Conservation (phyloP, 2,113 vertebrate species). For the Neomonachus schauinslandi region DNA sequence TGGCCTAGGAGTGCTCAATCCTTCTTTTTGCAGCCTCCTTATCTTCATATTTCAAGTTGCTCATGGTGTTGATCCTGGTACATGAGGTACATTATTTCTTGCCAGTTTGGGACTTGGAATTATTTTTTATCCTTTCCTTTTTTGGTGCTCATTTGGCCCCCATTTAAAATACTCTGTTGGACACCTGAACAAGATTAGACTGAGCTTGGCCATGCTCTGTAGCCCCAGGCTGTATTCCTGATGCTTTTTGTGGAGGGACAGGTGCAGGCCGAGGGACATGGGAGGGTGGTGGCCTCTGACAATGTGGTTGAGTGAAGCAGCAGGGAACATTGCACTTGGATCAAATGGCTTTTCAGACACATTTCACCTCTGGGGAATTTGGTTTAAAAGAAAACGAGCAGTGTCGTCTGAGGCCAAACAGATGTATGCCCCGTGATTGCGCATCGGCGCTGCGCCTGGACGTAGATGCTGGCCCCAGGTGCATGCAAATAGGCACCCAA, state of each 20-base stretch:
- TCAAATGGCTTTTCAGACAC: not conserved
- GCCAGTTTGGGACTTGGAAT: not conserved
- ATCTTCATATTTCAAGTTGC: not conserved
- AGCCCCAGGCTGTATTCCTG: not conserved
- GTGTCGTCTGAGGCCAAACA: not conserved
- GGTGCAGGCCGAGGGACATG: not conserved
- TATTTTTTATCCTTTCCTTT: not conserved
- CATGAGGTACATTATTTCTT: not conserved
- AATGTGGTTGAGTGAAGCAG: not conserved
- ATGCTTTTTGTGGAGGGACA: not conserved
- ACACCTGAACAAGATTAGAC: not conserved
- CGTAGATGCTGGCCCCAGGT: fast-evolving
- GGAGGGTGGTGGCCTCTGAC: not conserved
- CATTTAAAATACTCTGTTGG: not conserved
- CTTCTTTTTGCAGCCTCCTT: not conserved
- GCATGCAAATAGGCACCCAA: fast-evolving
- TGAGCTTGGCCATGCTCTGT: not conserved
- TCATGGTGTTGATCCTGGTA: not conserved
- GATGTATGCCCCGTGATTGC: fast-evolving
- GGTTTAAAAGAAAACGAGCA: not conserved
- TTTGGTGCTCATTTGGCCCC: not conserved
- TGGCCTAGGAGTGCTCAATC: not conserved
- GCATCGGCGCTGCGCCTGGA: not conserved
- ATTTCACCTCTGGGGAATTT: not conserved
- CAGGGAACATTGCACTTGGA: not conserved